Base-by-base conservation (phyloP, 2,113 vertebrate species). In the Baryphthengus martii region DNA sequence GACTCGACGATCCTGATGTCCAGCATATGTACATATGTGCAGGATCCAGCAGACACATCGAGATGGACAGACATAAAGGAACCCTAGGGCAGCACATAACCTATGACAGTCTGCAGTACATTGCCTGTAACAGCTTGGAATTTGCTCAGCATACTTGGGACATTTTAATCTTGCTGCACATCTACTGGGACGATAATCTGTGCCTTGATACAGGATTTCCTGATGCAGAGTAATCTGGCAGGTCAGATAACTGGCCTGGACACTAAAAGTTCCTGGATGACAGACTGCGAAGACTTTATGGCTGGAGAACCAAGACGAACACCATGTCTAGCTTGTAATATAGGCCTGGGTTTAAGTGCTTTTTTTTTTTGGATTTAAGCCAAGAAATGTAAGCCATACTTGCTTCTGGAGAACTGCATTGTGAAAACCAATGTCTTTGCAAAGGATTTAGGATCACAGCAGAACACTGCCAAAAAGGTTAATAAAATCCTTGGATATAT, bases 381-480 rank as follows among this genome's bases (percentile, higher is more conserved):
- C 75, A 93, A 70, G 49, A 92, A 86, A 90, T 29, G 8, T 42
- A 88, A 71, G 58, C 82, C 40, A 61, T 0, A 17, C 56, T 81
- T 89, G 40, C 85, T 72, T n/a, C 71, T 61, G 19, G 28, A 73
- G 66, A 94, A 70, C 17, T 13, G 28, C 74, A 56, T 3, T 83
- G 33, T 75, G 85, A 86, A 95, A 94, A 76, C 17, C 58, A 95
- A 70, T 33, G 40, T 45, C 50, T 73, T 11, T 52, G 67, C 37
- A 92, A 83, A 90, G 25, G 49, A 81, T 85, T 90, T 75, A 61
- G 61, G 63, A 90, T 58, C 58, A 56, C 7, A 62, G 37, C 31
- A 91, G 49, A 85, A 49, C 67, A 42, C 21, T 70, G 28, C 3
- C 49, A 88, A 83, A 90, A 79, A 39, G 40, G 28, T 78, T 61